Evolutionary conservation across 2,797 vertebrate species (phyloP).

Genomic region (Stomatorhinus walkeri): DNA sequence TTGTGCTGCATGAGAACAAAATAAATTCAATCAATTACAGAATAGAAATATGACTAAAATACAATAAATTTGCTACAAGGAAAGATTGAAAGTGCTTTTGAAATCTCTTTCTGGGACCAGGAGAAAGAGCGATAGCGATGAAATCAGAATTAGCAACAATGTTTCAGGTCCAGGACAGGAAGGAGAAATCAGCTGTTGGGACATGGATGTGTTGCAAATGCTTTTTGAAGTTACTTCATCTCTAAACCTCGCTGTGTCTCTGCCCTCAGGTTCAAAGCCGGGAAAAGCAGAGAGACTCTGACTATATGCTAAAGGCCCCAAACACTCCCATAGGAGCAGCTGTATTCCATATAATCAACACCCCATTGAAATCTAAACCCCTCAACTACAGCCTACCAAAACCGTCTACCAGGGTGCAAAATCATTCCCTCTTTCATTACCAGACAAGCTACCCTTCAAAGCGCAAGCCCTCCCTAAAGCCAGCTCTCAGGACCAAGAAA

Average conservation of each 20-base stretch:
- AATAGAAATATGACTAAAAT: neutral
- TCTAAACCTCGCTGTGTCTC: constrained; percentile 21
- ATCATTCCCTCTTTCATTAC: constrained; percentile 62
- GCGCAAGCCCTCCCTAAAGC: constrained; percentile 68
- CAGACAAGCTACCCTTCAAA: constrained; percentile 57
- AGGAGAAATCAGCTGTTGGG: neutral
- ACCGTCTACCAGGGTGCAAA: constrained; percentile 73
- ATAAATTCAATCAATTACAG: constrained; percentile 16
- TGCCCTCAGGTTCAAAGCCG: constrained; percentile 53
- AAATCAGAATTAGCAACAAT: neutral
- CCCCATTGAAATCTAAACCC: constrained; percentile 47
- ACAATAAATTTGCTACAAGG: neutral
- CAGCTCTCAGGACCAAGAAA: constrained; percentile 75
- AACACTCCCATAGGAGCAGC: constrained; percentile 36
- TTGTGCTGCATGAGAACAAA: neutral
- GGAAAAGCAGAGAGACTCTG: constrained; percentile 49
- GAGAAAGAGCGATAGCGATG: neutral
- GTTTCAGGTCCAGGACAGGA: neutral
- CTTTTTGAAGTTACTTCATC: neutral
- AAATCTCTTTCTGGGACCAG: neutral
- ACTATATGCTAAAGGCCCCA: constrained; percentile 41
- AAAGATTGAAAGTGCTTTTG: neutral
- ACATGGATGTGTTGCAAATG: constrained; percentile 14
- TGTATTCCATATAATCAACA: constrained; percentile 51
- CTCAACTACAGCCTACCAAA: constrained; percentile 48